Evolutionary conservation across 2,113 vertebrate genomes (phyloP), one percentile per base, ranked within the genome.

Genomic region (Pelusios castaneus): DNA sequence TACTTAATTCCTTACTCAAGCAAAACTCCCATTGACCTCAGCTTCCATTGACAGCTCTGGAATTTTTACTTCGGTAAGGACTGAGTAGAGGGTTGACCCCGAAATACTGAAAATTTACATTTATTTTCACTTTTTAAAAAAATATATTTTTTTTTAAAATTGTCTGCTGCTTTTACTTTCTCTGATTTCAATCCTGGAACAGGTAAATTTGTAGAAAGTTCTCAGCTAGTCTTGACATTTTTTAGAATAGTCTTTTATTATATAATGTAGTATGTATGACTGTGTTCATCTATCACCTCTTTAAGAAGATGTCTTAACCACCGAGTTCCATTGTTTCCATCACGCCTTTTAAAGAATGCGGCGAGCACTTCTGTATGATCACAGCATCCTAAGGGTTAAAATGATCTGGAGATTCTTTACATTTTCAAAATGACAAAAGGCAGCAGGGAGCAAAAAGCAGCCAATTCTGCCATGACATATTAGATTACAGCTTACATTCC

Each of bases 401-500:
- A 94, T 51, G 47, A 80, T 3, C 38, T 79, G 76, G 70, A 92
- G 82, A n/a, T 51, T 67, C 5, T 88, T 85, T 73, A 67, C 43
- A 51, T 52, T 80, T 84, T 82, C 25, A 82, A 94, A 93, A 78
- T 70, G 14, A 49, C 54, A 94, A 24, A 87, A 95, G 91, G 41
- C 60, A 80, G 24, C 49, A 73, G 45, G 41, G 38, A 79, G 49
- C 85, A 94, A 93, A 89, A 87, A 38, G 56, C 0, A 0, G 24
- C 56, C 73, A 49, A 58, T 87, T 82, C 54, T 45, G 11, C 1
- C 6, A 29, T 75, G 87, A 24, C 25, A 10, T 77, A n/a, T 55
- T 88, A 14, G 63, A 5, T 78, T 77, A 63, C 91, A 88, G 14
- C 29, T 67, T 77, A n/a, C 0, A 0, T 58, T 10, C 60, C 78